A percentile compares a stretch with the other conserved stretches of the same genome.
Evolutionary conservation across 2,888 invertebrate species (phyloP).

Genomic region (Fissipunctia ypsillon): DNA sequence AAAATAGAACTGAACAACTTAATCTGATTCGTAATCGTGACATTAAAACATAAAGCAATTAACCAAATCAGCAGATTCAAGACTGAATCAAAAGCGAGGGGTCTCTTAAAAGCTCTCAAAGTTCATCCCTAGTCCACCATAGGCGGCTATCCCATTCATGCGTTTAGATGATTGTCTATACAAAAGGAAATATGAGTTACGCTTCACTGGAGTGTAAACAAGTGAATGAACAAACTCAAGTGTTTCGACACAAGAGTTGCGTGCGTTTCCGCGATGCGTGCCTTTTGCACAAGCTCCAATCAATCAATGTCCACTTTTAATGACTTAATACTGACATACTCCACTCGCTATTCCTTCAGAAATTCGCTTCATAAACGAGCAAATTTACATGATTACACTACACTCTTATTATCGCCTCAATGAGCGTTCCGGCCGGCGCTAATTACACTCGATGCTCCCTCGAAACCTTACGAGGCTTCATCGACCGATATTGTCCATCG

Average conservation of each 20-base stretch:
- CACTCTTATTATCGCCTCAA: constrained; percentile 80
- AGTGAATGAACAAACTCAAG: constrained; percentile 67
- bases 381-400: constrained; percentile 80
- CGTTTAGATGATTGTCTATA: constrained; percentile 48
- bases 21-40: constrained; percentile 23
- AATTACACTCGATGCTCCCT: constrained; percentile 79
- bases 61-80: constrained; percentile 40
- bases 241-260: constrained; percentile 77
- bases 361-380: constrained; percentile 80
- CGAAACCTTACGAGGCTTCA: constrained; percentile 83
- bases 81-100: constrained; percentile 32
- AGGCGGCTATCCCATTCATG: constrained; percentile 44
- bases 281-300: constrained; percentile 81
- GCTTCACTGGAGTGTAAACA: constrained; percentile 58
- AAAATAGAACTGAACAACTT: background rate
- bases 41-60: constrained; percentile 44
- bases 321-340: constrained; percentile 87
- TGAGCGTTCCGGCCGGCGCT: constrained; percentile 74
- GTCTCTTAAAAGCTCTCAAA: constrained; percentile 40
- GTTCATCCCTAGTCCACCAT: constrained; percentile 39
- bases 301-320: constrained; percentile 88
- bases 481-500: constrained; percentile 83
- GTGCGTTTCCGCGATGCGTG: constrained; percentile 85
- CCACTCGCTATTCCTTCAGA: constrained; percentile 74
- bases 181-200: constrained; percentile 55